Evolutionary conservation across 2,888 invertebrate genomes (phyloP).

Genomic region (Eudemis profundana): DNA sequence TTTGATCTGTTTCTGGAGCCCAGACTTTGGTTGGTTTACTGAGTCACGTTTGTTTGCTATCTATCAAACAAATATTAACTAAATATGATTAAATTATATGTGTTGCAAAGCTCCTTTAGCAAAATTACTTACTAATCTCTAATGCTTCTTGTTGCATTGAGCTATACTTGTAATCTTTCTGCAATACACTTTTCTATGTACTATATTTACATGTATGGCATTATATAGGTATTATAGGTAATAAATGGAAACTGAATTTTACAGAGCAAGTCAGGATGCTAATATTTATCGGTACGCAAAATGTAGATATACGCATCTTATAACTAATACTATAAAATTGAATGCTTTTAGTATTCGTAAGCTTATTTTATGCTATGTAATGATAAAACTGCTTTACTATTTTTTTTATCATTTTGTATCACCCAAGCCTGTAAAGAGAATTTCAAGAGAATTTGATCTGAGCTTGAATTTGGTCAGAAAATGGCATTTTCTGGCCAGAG

Average conservation of each 20-base stretch:
- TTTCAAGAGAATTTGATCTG: too few species aligned
- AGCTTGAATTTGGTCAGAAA: not conserved
- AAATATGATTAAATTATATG: not conserved
- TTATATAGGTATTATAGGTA: constrained; percentile 6
- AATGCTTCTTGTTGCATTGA: not conserved
- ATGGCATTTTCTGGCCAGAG: not conserved
- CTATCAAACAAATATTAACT: not conserved
- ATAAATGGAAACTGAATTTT: constrained; percentile 62
- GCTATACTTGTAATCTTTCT: not conserved
- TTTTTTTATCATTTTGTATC: not conserved
- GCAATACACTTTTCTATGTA: not conserved
- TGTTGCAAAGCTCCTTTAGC: not conserved
- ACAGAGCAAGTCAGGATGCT: constrained; percentile 83
- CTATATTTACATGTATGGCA: not conserved
- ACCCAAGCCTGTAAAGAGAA: too few species aligned
- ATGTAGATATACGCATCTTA: constrained; percentile 48
- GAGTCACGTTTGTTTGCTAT: not conserved
- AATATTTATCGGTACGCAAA: constrained; percentile 79
- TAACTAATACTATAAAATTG: constrained; percentile 18
- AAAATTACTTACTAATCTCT: not conserved
- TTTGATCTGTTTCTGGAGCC: not conserved
- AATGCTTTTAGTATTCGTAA: constrained; percentile 28
- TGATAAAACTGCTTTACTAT: not conserved
- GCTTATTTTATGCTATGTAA: constrained; percentile 17
- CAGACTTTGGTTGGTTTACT: not conserved